A percentile compares a stretch with the other conserved stretches of the same genome.
phyloP scores from a whole-genome alignment of 2,113 vertebrate species.

The Labrus mixtus region DNA sequence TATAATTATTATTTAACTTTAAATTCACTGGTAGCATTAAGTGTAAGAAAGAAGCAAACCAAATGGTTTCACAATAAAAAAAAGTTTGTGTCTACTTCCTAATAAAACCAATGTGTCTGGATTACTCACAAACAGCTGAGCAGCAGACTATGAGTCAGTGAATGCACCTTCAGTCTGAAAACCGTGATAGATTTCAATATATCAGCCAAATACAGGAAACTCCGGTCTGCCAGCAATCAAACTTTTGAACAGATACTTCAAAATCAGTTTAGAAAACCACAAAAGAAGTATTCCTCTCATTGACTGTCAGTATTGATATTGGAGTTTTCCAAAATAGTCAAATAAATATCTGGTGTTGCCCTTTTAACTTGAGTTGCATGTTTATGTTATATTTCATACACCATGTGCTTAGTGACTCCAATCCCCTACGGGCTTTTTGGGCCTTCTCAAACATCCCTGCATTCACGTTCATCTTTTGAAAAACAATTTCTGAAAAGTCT shows the following conservation, averaged over 20 bases:
- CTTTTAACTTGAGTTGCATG: conserved; percentile 24
- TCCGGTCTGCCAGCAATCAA: conserved; percentile 48
- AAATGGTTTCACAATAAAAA: conserved; percentile 41
- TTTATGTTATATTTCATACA: conserved; percentile 29
- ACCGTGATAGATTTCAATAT: conserved; percentile 34
- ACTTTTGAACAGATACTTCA: conserved; percentile 16
- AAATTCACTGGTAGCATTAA: neutral
- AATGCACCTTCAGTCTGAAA: conserved; percentile 32
- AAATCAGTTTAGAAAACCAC: conserved; percentile 33
- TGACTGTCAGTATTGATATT: conserved; percentile 11
- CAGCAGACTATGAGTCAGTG: conserved; percentile 40
- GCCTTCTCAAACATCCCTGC: neutral
- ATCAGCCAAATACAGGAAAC: conserved; percentile 41
- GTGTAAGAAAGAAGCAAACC: conserved; percentile 35
- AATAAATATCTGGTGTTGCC: conserved; percentile 20
- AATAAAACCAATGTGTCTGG: conserved; percentile 56
- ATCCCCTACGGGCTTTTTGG: conserved; percentile 11
- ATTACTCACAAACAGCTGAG: conserved; percentile 43
- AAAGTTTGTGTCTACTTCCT: conserved; percentile 24
- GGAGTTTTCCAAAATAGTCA: conserved; percentile 24
- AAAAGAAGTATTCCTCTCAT: conserved; percentile 18
- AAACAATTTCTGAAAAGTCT: conserved; percentile 5
- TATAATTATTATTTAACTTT: conserved; percentile 19
- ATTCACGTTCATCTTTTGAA: conserved; percentile 6
- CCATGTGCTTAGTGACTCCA: conserved; percentile 16